Conservation (phyloP, 1,140 invertebrate species). For the Hyposmocoma kahamanoa region DNA sequence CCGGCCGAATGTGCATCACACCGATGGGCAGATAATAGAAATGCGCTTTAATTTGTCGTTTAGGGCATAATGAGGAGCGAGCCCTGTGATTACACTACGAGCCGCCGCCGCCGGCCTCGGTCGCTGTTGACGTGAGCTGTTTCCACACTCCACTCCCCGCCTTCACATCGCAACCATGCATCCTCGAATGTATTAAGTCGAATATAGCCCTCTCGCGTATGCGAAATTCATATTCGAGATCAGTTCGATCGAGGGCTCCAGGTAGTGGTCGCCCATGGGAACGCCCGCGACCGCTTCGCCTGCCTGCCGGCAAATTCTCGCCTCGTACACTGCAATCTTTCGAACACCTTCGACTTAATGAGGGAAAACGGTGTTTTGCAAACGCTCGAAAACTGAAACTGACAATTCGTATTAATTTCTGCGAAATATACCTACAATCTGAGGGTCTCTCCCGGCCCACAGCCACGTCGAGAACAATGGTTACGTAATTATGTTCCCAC, state of each 20-base stretch:
- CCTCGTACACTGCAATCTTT: constrained; percentile 26
- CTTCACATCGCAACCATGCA: constrained; percentile 25
- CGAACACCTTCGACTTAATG: constrained; percentile 45
- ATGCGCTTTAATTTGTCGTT: constrained; percentile 72
- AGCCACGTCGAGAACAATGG: too few species aligned
- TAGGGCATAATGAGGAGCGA: constrained; percentile 66
- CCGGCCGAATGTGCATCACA: constrained; percentile 29
- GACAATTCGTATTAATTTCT: too few species aligned
- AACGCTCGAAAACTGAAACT: too few species aligned
- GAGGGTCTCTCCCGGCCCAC: too few species aligned
- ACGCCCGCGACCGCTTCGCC: constrained; percentile 21
- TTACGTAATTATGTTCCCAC: not conserved
- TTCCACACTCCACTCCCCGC: constrained; percentile 34
- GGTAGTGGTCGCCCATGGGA: constrained; percentile 39
- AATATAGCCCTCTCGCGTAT: not conserved
- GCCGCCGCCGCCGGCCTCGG: constrained; percentile 47
- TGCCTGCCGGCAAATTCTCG: constrained; percentile 48
- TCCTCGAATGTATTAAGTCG: constrained; percentile 32
- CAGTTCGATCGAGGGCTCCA: constrained; percentile 16
- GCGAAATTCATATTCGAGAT: not conserved
- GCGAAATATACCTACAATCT: too few species aligned
- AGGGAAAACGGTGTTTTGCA: constrained; percentile 43
- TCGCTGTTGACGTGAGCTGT: constrained; percentile 51
- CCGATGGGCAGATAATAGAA: constrained; percentile 68
- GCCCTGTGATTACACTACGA: constrained; percentile 61